Base-by-base conservation (phyloP, 1,140 invertebrate genomes). In the Nymphalis io region DNA sequence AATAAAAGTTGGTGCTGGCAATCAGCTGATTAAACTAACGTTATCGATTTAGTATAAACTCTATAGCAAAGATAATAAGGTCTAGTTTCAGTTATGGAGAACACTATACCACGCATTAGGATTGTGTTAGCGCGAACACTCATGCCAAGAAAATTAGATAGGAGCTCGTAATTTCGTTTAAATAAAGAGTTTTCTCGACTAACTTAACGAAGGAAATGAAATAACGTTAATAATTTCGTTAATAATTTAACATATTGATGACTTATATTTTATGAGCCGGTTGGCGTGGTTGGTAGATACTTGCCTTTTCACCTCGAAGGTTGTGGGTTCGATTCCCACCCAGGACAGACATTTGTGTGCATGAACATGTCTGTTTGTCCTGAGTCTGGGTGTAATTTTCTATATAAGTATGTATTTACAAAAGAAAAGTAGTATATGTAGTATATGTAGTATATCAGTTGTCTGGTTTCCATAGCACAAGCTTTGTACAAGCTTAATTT, bases 131-230 rank as follows among this genome's bases (percentile, higher is more conserved):
- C 71, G 48, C 48, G 70, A 80, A 75, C 68, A 72, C 72, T 75
- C 74, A 72, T 76, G 73, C 76, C 78, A 78, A 73, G 72, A 74
- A 76, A 81, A 81, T 78, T 81, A 75, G 75, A 79, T 78, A 71
- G 78, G 76, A 81, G 62, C 61, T 59, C 64, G 79, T 79, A 78
- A 81, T 81, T 79, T 71, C 65, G 72, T 73, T 74, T 70, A 80
- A 82, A 80, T 80, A 78, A 78, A 73, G 61, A 78, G 72, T 75
- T 73, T 81, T 72, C 76, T 46, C 33, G 70, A 69, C 72, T 76
- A 78, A 72, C 44, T 60, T 60, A 23, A 60, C 15, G 18, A 44
- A 27, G 51, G 21, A n/a, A 55, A 55, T 55, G 23, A 16, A n/a
- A 27, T 27, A 44, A 11, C 40, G 13, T 27, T 4, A 13, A 13